phyloP scores from a whole-genome alignment of 2,888 invertebrate genomes.

The Willowsia nigromaculata region DNA sequence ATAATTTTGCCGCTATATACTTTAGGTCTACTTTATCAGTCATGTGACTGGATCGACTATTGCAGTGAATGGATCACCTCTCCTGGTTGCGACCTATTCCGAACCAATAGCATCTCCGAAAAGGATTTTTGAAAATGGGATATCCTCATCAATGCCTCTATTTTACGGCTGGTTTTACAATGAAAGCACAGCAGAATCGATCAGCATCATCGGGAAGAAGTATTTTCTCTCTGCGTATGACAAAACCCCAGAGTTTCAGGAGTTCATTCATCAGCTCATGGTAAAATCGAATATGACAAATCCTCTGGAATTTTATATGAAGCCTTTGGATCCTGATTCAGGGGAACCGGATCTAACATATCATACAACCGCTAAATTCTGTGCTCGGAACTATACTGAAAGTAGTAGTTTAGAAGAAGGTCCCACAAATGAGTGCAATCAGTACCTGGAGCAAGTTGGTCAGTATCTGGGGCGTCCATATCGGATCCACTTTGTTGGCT shows the following conservation, averaged over 20 bases:
- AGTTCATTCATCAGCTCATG: slow-evolving; percentile 54
- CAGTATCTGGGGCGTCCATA: slow-evolving; percentile 62
- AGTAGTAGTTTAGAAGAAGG: too few relatives aligned
- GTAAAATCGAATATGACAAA: slow-evolving; percentile 38
- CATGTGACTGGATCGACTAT: neutral
- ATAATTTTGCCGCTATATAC: too few relatives aligned
- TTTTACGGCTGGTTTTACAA: slow-evolving; percentile 77
- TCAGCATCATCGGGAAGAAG: slow-evolving; percentile 62
- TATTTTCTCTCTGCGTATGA: slow-evolving; percentile 60
- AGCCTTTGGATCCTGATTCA: slow-evolving; percentile 72
- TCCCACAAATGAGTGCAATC: slow-evolving; percentile 42
- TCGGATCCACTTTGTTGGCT: slow-evolving; percentile 69
- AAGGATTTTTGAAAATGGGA: neutral
- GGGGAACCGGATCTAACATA: slow-evolving; percentile 48
- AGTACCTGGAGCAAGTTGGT: slow-evolving; percentile 40
- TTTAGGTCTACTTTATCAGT: too few relatives aligned
- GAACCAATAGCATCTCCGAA: neutral
- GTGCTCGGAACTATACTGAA: slow-evolving; percentile 55
- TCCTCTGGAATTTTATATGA: slow-evolving; percentile 68
- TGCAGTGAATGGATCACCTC: neutral
- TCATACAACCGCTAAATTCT: slow-evolving; percentile 76
- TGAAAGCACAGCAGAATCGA: slow-evolving; percentile 61
- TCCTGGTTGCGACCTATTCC: neutral
- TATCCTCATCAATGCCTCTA: slow-evolving; percentile 17
- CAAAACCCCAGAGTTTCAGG: slow-evolving; percentile 60